Conservation (phyloP, 1,140 invertebrate species). For the Calycopis cecrops region DNA sequence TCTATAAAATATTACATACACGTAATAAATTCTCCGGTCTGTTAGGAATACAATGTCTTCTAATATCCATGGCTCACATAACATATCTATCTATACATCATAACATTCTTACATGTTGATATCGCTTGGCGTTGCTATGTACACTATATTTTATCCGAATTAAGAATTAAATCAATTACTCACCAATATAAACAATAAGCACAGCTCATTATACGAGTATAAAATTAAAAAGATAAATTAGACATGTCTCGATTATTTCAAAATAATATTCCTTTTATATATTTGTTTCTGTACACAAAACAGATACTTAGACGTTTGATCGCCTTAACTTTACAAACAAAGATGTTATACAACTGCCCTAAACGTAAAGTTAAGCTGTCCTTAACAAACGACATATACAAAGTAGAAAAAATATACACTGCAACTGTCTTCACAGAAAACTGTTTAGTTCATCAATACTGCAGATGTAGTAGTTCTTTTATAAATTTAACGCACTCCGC, state of each 20-base stretch:
- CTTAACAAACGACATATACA: conserved; percentile 56
- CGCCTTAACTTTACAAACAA: conserved; percentile 55
- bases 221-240: conserved; percentile 10
- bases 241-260: not conserved
- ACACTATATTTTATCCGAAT: not conserved
- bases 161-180: not conserved
- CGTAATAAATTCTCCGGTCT: conserved; percentile 41
- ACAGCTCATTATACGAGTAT: conserved; percentile 3
- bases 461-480: conserved; percentile 13
- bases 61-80: conserved; percentile 3
- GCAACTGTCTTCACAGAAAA: conserved; percentile 41
- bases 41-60: conserved; percentile 13
- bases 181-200: conserved; percentile 2
- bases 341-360: conserved; percentile 40
- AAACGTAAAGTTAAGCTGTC: conserved; percentile 46
- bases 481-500: conserved; percentile 16
- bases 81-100: conserved; percentile 17
- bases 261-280: not conserved
- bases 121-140: not conserved
- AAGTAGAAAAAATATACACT: conserved; percentile 72
- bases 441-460: conserved; percentile 18
- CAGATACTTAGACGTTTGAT: conserved; percentile 42
- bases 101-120: not conserved
- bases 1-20: conserved; percentile 37
- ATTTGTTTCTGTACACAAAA: conserved; percentile 32